phyloP scores from a whole-genome alignment of 37 sponge, comb jelly and placozoan genomes.

The Theonella swinhoei region DNA sequence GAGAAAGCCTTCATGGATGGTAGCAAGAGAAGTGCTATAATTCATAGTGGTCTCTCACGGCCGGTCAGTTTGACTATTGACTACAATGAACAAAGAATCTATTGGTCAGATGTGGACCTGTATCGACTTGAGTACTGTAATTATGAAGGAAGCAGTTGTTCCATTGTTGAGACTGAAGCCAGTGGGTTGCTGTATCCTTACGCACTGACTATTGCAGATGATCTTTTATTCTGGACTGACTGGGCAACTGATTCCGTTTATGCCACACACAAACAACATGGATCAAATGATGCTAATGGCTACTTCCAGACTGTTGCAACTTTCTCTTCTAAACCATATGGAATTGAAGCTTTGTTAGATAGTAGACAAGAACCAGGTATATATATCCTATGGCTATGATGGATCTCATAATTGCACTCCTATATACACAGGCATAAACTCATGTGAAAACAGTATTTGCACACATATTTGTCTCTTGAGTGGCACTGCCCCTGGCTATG shows the following conservation, averaged over 20 bases:
- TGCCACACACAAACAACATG: constrained; percentile 2
- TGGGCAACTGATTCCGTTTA: constrained; percentile 45
- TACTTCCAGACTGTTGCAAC: background rate
- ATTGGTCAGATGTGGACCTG: constrained; percentile 41
- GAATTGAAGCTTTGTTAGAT: constrained; percentile 22
- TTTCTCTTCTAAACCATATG: constrained; percentile 14
- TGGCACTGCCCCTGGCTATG: background rate
- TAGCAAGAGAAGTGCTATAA: constrained; percentile 10
- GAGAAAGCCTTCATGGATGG: constrained; percentile 75
- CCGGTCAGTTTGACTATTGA: constrained; percentile 50
- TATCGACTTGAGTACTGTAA: constrained; percentile 35
- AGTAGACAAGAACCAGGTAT: constrained; percentile 11
- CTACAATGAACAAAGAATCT: constrained; percentile 21
- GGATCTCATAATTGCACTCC: background rate
- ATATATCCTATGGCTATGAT: background rate
- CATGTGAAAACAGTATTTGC: constrained; percentile 55
- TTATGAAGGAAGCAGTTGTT: constrained; percentile 22
- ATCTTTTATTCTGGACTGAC: constrained; percentile 71
- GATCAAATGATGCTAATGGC: background rate
- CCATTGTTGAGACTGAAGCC: background rate
- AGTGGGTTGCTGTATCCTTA: constrained; percentile 52
- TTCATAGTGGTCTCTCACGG: constrained; percentile 24
- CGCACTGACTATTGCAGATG: constrained; percentile 47
- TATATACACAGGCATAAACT: constrained; percentile 43
- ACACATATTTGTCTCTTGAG: constrained; percentile 66